Percentiles rank a stretch among this genome's conserved stretches.
Evolutionary conservation across 2,797 vertebrate genomes (phyloP).

Genomic region (Remorina albescens): DNA sequence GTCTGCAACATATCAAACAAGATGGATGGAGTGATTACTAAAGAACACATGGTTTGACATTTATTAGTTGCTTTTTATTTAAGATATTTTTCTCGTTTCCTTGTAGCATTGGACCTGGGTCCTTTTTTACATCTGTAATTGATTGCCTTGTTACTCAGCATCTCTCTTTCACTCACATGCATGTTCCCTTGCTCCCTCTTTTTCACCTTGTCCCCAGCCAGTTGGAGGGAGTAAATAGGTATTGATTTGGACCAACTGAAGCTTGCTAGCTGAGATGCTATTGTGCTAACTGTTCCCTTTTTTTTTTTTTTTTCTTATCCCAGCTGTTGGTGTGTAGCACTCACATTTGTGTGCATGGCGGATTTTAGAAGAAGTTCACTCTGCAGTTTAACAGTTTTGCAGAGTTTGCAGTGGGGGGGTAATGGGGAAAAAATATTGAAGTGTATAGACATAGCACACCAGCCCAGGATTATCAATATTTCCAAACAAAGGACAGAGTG

Average conservation of each 20-base stretch:
- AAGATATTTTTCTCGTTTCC: constrained; percentile 76
- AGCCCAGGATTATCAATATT: constrained; percentile 18
- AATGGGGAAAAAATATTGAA: no score
- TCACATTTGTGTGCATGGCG: constrained; percentile 34
- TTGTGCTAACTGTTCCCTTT: constrained; percentile 67
- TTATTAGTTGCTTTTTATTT: constrained; percentile 75
- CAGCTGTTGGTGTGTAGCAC: constrained; percentile 27
- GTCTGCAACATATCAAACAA: constrained; percentile 48
- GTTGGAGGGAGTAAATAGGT: constrained; percentile 79
- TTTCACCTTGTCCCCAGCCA: constrained; percentile 64
- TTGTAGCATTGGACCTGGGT: constrained; percentile 50
- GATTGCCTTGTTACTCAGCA: constrained; percentile 77
- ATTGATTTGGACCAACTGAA: constrained; percentile 75
- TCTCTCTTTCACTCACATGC: constrained; percentile 67
- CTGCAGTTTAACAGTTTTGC: constrained; percentile 22
- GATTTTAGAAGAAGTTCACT: constrained; percentile 37
- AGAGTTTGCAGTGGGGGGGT: no score
- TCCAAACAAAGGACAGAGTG: neutral
- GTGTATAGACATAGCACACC: constrained; percentile 1
- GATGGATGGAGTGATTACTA: constrained; percentile 79
- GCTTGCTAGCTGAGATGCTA: constrained; percentile 62
- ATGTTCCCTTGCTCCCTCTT: constrained; percentile 28
- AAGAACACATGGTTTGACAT: constrained; percentile 69
- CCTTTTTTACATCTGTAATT: constrained; percentile 67
- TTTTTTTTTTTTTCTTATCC: constrained; percentile 55